A percentile compares a stretch with the other conserved stretches of the same genome.
These are phyloP conservation scores for Calameuta idolon DNA, from an alignment of 2,888 invertebrate genomes.

Conservation along the genomic window DNA sequence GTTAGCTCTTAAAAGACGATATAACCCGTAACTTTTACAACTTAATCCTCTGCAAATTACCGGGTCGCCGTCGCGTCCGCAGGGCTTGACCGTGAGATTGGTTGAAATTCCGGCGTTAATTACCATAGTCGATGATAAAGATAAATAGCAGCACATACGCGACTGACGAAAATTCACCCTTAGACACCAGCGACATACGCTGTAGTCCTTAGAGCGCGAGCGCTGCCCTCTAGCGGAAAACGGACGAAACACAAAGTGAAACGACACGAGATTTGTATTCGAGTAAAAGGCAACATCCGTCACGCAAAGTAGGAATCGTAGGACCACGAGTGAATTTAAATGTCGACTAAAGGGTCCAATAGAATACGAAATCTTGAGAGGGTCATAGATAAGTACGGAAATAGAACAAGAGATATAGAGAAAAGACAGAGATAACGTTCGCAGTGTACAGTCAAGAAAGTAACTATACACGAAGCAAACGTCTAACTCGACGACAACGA, in stretches of 20 bases:
- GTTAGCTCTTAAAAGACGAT: neutral
- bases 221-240: neutral
- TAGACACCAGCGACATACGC: neutral
- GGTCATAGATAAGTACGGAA: neutral
- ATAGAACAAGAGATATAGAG: neutral
- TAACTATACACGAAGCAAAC: neutral
- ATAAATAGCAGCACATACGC: neutral
- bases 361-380: neutral
- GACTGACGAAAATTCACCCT: neutral
- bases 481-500: neutral
- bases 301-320: neutral
- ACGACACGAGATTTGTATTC: neutral
- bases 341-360: neutral
- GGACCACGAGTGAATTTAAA: neutral
- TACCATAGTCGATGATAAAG: neutral
- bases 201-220: neutral
- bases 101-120: neutral
- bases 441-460: too few species aligned
- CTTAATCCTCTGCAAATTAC: slow-evolving; percentile 26
- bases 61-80: neutral
- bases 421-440: neutral
- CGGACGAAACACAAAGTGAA: neutral
- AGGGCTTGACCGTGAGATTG: neutral
- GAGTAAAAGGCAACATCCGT: neutral
- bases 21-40: slow-evolving; percentile 19